phyloP scores from a whole-genome alignment of 2,797 vertebrate genomes.

The Triplophysa bombifrons region DNA sequence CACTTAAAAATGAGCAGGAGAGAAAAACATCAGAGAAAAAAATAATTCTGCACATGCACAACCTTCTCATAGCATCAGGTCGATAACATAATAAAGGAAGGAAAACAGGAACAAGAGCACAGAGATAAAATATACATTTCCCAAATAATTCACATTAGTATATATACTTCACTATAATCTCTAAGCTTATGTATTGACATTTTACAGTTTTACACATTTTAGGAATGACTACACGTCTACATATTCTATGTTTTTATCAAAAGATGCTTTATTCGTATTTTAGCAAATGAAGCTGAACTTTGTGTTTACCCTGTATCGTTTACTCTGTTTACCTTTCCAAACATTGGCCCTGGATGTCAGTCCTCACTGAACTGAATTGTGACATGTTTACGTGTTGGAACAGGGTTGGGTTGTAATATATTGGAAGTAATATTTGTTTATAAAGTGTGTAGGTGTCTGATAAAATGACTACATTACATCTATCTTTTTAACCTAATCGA shows the following conservation, averaged over 20 bases:
- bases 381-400: background rate
- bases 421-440: background rate
- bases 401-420: slow-evolving; percentile 1
- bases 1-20: slow-evolving; percentile 56
- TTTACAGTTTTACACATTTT: background rate
- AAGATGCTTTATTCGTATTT: slow-evolving; percentile 2
- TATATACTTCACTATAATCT: background rate
- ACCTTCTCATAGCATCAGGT: slow-evolving; percentile 2
- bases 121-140: background rate
- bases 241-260: background rate
- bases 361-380: background rate
- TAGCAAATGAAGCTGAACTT: background rate
- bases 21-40: slow-evolving; percentile 48
- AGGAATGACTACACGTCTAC: background rate
- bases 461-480: too few relatives aligned
- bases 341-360: slow-evolving; percentile 12
- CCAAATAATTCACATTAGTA: background rate
- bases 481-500: background rate
- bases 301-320: slow-evolving; percentile 22
- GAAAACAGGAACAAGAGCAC: background rate
- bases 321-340: slow-evolving; percentile 54
- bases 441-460: background rate
- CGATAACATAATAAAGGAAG: slow-evolving; percentile 6
- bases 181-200: background rate
- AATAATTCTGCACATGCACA: slow-evolving; percentile 29